A percentile compares a stretch with the other conserved stretches of the same genome.
phyloP scores from a whole-genome alignment of 2,888 invertebrate genomes.

The Eristalinus aeneus region DNA sequence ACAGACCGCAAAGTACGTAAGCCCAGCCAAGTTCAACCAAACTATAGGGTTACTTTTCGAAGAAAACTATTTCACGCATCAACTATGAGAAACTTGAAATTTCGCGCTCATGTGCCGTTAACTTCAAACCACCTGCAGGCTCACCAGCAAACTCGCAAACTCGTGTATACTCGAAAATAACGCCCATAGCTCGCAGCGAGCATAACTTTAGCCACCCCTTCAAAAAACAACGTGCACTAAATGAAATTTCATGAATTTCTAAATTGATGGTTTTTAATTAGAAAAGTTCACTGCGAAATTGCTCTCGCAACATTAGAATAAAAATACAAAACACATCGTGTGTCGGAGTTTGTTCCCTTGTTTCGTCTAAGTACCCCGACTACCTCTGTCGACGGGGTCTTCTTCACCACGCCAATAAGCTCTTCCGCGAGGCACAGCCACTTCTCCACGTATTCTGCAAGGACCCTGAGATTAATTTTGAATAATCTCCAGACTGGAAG shows the following conservation, averaged over 20 bases:
- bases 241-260: not conserved
- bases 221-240: not conserved
- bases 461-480: not conserved
- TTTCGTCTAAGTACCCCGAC: not conserved
- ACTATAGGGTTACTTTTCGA: not conserved
- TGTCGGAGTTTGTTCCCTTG: not conserved
- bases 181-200: not conserved
- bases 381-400: not conserved
- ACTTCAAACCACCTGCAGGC: not conserved
- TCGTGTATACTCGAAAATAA: not conserved
- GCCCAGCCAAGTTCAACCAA: not conserved
- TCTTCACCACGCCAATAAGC: not conserved
- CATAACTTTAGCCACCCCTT: not conserved
- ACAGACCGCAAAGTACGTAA: not conserved
- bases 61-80: not conserved
- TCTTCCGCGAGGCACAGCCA: not conserved
- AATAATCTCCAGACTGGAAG: not conserved
- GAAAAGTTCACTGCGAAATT: constrained; percentile 1
- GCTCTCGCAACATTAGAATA: not conserved
- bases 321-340: not conserved
- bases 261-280: constrained; percentile 10
- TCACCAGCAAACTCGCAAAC: not conserved
- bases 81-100: not conserved
- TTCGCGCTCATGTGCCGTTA: not conserved
- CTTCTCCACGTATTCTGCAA: not conserved